Evolutionary conservation across 2,888 invertebrate genomes (phyloP).

Genomic region (Harpalus rubripes): DNA sequence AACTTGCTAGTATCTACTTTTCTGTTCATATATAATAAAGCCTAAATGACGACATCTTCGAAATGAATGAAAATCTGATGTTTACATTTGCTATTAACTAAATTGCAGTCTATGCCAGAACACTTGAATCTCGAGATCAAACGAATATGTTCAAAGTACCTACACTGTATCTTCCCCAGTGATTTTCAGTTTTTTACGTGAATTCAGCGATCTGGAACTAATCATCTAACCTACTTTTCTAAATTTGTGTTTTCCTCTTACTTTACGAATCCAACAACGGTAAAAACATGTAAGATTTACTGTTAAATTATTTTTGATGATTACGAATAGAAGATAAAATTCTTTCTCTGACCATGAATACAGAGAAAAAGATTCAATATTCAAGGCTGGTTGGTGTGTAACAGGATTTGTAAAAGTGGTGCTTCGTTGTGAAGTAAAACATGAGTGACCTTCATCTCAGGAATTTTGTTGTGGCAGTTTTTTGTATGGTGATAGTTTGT

Average conservation of each 20-base stretch:
- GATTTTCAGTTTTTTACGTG: constrained; percentile 44
- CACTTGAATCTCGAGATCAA: constrained; percentile 37
- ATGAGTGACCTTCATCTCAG: constrained; percentile 14
- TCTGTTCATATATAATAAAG: neutral
- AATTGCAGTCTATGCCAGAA: constrained; percentile 48
- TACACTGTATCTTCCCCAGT: constrained; percentile 23
- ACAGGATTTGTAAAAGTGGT: constrained; percentile 46
- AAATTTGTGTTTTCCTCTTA: constrained; percentile 53
- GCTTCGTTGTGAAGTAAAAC: constrained; percentile 33
- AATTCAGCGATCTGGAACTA: constrained; percentile 56
- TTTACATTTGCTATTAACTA: constrained; percentile 46
- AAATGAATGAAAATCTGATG: constrained; percentile 2
- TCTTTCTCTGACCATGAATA: constrained; percentile 31
- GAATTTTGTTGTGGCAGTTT: constrained; percentile 19
- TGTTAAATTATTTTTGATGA: constrained; percentile 41
- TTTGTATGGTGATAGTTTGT: constrained; percentile 2
- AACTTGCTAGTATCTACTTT: neutral
- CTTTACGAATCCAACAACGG: constrained; percentile 32
- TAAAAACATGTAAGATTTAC: constrained; percentile 46
- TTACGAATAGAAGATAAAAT: constrained; percentile 13
- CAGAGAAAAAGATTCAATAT: constrained; percentile 31
- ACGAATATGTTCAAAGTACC: constrained; percentile 38
- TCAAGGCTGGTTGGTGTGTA: constrained; percentile 31
- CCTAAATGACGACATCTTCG: neutral
- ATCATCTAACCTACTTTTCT: constrained; percentile 50